These are phyloP conservation scores for Mesoligia furuncula DNA, from an alignment of 2,888 invertebrate genomes.

Conservation along the genomic window DNA sequence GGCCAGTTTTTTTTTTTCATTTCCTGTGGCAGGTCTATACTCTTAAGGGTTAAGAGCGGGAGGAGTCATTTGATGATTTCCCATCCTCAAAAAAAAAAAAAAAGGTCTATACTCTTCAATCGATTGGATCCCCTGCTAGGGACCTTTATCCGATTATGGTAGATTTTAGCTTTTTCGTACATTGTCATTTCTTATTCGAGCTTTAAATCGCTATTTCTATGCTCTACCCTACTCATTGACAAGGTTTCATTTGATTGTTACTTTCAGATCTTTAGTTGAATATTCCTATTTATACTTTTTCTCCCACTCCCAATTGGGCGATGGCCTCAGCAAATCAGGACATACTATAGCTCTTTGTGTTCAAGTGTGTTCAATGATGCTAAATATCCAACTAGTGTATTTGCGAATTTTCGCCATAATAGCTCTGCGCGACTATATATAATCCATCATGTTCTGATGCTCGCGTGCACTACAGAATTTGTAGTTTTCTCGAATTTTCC, in stretches of 20 bases:
- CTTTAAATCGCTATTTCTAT: slow-evolving; percentile 1
- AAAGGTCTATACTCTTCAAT: slow-evolving; percentile 18
- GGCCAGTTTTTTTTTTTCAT: no score
- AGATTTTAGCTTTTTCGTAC: neutral
- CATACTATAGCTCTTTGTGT: neutral
- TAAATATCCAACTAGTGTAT: slow-evolving; percentile 15
- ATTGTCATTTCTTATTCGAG: slow-evolving; percentile 1
- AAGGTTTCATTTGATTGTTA: slow-evolving; percentile 22
- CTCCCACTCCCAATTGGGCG: neutral
- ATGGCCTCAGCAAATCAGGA: slow-evolving; percentile 2
- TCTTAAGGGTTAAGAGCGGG: no score
- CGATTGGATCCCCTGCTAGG: slow-evolving; percentile 14
- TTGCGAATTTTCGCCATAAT: slow-evolving; percentile 12
- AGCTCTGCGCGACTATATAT: slow-evolving; percentile 15
- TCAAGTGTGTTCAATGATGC: neutral
- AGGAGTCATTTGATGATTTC: no score
- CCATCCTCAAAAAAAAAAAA: no score
- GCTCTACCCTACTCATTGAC: neutral
- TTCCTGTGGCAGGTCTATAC: slow-evolving; percentile 27
- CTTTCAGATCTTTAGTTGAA: slow-evolving; percentile 12
- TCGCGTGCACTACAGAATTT: slow-evolving; percentile 46
- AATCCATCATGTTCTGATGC: slow-evolving; percentile 33
- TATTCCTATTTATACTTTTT: slow-evolving; percentile 2
- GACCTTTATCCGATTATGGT: slow-evolving; percentile 6
- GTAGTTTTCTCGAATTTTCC: slow-evolving; percentile 45